phyloP scores from a whole-genome alignment of 1,140 invertebrate species.

The Tetragnatha versicolor region DNA sequence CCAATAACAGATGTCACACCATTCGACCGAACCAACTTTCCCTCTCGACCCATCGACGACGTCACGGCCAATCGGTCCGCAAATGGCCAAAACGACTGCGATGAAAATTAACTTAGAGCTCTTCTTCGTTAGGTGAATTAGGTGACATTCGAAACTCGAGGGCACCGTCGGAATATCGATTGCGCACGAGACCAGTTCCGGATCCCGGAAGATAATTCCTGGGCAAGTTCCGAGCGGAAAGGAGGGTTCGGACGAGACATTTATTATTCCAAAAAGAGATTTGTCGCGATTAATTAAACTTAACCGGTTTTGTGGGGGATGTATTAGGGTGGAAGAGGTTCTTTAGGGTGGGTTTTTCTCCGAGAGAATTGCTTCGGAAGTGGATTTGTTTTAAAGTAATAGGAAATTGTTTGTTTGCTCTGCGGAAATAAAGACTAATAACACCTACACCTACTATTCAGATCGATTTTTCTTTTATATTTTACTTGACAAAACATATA shows the following conservation, averaged over 20 bases:
- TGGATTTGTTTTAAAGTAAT: no score
- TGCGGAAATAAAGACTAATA: no score
- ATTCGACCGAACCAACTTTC: no score
- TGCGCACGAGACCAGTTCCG: slow-evolving; percentile 29
- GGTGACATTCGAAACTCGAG: slow-evolving; percentile 34
- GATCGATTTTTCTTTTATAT: no score
- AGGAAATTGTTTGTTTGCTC: no score
- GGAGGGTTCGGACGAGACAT: slow-evolving; percentile 13
- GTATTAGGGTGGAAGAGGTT: background rate
- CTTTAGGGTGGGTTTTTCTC: no score
- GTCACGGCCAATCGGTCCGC: no score
- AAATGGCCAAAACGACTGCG: background rate
- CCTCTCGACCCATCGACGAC: no score
- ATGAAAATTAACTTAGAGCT: slow-evolving; percentile 18
- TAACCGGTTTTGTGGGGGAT: background rate
- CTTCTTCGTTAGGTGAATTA: slow-evolving; percentile 40
- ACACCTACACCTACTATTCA: no score
- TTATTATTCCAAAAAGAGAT: slow-evolving; percentile 36
- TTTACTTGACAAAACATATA: no score
- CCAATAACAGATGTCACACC: no score
- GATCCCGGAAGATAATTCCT: slow-evolving; percentile 35
- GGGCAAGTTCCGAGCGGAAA: slow-evolving; percentile 19
- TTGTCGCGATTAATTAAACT: slow-evolving; percentile 34
- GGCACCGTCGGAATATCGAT: slow-evolving; percentile 35
- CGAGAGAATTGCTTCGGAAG: no score